Evolutionary conservation across 2,797 vertebrate genomes (phyloP), one percentile per base, ranked within the genome.

Genomic region (Chaunax sp.): DNA sequence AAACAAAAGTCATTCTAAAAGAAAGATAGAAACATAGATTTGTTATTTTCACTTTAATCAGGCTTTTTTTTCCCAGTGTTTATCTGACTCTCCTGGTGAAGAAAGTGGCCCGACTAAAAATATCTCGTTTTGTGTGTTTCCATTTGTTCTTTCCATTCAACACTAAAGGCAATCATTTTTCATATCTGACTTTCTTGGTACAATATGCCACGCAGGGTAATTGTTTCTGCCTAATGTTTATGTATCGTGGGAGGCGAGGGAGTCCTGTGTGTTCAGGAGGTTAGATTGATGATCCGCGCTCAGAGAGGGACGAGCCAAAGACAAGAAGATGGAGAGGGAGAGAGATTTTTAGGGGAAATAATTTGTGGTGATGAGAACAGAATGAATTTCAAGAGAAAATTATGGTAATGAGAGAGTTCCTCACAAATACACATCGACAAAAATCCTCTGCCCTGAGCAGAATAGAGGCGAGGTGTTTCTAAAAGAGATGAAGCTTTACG

Each of bases 221-320:
- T 83, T 84, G 78, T 69, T 83, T 77, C 71, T 62, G 72, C 79
- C 75, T 84, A 72, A 77, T 81, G 75, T 78, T 89, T 83, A 71
- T 83, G 67, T 65, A 78, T 75, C 57, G 61, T 54, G 49, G 55
- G 59, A 69, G 77, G 51, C 13, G 44, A 51, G 69, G 51, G 68
- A 72, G 67, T 53, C 56, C 62, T 23, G 40, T 64, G 69, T 65
- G 63, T 65, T 74, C n/a, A 11, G 45, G 64, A 64, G 53, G 65
- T 28, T 4, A 69, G 79, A 77, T 77, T 76, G 50, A 81, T 71
- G 75, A 80, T 75, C 44, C 5, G 64, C n/a, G 25, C 44, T 75
- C 26, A 25, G 72, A 74, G 68, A 64, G 53, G 35, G 54, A 28
- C 6, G 43, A 15, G 47, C 50, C 47, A 61, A 67, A 28, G 75